Evolutionary conservation across 2,797 vertebrate species (phyloP).

Genomic region (Limosa lapponica): DNA sequence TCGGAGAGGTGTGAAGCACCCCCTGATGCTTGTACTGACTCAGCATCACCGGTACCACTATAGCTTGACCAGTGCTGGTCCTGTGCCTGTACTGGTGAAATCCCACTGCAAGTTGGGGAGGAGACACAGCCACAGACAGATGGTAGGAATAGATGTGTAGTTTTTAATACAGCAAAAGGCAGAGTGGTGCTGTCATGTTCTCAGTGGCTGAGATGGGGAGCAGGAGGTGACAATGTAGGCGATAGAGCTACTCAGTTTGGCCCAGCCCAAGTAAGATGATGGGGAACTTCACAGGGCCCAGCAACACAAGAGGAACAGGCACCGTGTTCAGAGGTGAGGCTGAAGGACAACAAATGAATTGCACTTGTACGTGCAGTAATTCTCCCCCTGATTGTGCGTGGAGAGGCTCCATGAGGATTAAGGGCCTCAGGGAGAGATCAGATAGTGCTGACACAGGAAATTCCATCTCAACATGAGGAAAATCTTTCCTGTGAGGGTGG

Average conservation of each 20-base stretch:
- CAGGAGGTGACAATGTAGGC: neutral
- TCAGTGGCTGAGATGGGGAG: neutral
- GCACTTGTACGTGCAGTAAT: neutral
- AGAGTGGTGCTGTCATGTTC: neutral
- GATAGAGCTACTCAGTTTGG: neutral
- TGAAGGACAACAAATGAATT: neutral
- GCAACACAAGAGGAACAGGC: neutral
- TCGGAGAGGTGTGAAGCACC: neutral
- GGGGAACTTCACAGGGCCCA: neutral
- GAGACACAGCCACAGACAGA: neutral
- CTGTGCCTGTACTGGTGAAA: neutral
- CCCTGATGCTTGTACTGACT: neutral
- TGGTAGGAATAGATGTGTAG: no score
- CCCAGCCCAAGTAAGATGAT: neutral
- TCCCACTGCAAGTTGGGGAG: neutral
- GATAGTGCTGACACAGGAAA: neutral
- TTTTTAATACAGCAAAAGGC: neutral
- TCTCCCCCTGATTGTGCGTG: neutral
- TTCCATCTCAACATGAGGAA: no score
- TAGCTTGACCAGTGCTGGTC: neutral
- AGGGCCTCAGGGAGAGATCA: neutral
- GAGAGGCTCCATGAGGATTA: neutral
- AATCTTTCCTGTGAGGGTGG: no score
- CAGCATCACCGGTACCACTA: neutral
- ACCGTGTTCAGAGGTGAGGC: neutral